A percentile compares a stretch with the other conserved stretches of the same genome.
These are phyloP conservation scores for Circaetus cinerascens DNA, from an alignment of 2,113 vertebrate genomes.

Conservation along the genomic window DNA sequence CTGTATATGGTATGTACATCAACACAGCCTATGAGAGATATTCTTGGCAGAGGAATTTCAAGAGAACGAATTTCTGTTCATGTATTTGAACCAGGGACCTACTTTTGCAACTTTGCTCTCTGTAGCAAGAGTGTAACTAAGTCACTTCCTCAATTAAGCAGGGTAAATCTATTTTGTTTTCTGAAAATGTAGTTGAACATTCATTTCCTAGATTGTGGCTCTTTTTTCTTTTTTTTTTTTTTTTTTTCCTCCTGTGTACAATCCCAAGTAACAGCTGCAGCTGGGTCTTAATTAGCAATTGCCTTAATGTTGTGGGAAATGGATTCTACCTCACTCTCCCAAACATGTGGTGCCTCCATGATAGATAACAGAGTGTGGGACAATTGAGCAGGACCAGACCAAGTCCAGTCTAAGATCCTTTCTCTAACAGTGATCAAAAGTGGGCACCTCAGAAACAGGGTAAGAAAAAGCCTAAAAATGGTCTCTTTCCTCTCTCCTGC, in stretches of 20 bases:
- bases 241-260: too few species aligned
- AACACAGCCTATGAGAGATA: neutral
- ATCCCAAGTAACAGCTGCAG: neutral
- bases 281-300: neutral
- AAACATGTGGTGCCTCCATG: neutral
- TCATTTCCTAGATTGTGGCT: neutral
- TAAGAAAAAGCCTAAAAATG: neutral
- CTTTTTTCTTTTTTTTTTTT: too few species aligned
- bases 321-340: neutral
- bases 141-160: neutral
- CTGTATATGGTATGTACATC: neutral
- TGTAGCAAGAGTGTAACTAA: neutral
- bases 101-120: neutral
- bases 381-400: neutral
- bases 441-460: neutral
- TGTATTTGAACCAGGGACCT: neutral
- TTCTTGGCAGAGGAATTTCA: neutral
- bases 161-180: neutral
- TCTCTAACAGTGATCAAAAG: neutral
- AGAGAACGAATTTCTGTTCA: neutral
- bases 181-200: neutral
- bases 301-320: neutral
- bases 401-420: neutral
- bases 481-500: neutral
- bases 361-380: neutral